These are phyloP conservation scores for Hepsetus odoe DNA, from an alignment of 2,113 vertebrate species.

Conservation along the genomic window DNA sequence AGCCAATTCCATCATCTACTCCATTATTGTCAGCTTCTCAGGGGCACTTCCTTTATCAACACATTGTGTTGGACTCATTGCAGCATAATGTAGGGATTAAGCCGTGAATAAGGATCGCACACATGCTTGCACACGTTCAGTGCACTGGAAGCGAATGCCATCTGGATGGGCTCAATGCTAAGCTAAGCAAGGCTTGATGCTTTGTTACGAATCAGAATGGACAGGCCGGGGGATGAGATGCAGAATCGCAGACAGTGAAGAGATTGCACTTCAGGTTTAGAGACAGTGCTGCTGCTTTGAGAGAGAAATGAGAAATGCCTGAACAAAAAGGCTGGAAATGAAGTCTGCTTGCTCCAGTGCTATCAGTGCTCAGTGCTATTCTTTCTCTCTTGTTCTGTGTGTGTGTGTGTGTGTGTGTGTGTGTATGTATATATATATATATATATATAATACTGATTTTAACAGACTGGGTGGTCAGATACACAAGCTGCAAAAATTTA, in stretches of 20 bases:
- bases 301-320: not conserved
- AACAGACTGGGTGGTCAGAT: too few relatives aligned
- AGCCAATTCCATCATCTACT: too few relatives aligned
- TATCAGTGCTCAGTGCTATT: too few relatives aligned
- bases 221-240: not conserved
- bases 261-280: not conserved
- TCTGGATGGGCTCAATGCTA: not conserved
- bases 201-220: not conserved
- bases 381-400: not conserved
- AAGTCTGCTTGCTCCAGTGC: not conserved
- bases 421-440: too few relatives aligned
- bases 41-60: not conserved
- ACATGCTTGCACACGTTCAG: too few relatives aligned
- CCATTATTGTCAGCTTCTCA: not conserved
- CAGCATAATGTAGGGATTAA: not conserved
- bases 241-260: not conserved
- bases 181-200: not conserved
- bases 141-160: not conserved
- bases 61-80: conserved; percentile 4
- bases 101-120: not conserved
- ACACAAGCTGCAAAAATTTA: too few relatives aligned
- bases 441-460: too few relatives aligned
- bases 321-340: too few relatives aligned
- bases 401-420: too few relatives aligned
- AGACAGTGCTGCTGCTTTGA: not conserved